Conservation (phyloP, 2,888 invertebrate species). For the Spialia ferax region DNA sequence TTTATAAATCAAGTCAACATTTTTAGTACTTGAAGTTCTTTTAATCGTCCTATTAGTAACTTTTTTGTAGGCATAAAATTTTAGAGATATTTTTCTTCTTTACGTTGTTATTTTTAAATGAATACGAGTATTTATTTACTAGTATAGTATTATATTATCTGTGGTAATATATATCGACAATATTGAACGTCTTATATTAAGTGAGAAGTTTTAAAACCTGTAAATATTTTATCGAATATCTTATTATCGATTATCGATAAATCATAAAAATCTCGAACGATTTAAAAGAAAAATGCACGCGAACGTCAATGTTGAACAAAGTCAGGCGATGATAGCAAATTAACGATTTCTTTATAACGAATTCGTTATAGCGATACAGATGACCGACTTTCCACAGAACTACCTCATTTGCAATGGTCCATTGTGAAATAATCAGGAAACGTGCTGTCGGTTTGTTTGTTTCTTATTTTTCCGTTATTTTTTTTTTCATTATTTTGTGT, state of each 20-base stretch:
- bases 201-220: background rate
- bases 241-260: background rate
- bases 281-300: background rate
- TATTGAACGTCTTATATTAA: too few species aligned
- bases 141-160: too few species aligned
- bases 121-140: too few species aligned
- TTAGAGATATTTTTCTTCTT: too few species aligned
- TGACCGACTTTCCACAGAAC: slow-evolving; percentile 23
- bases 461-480: slow-evolving; percentile 20
- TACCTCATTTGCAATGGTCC: slow-evolving; percentile 17
- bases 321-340: background rate
- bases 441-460: slow-evolving; percentile 23
- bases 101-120: too few species aligned
- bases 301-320: background rate
- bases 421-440: slow-evolving; percentile 33
- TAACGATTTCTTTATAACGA: slow-evolving; percentile 23
- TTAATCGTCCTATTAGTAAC: too few species aligned
- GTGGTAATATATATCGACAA: too few species aligned
- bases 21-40: too few species aligned
- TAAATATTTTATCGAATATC: background rate
- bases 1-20: too few species aligned
- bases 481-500: slow-evolving; percentile 28
- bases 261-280: background rate
- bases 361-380: slow-evolving; percentile 34
- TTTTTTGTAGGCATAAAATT: too few species aligned